Evolutionary conservation across 2,797 vertebrate species (phyloP).

Genomic region (Gallinago solitaria): DNA sequence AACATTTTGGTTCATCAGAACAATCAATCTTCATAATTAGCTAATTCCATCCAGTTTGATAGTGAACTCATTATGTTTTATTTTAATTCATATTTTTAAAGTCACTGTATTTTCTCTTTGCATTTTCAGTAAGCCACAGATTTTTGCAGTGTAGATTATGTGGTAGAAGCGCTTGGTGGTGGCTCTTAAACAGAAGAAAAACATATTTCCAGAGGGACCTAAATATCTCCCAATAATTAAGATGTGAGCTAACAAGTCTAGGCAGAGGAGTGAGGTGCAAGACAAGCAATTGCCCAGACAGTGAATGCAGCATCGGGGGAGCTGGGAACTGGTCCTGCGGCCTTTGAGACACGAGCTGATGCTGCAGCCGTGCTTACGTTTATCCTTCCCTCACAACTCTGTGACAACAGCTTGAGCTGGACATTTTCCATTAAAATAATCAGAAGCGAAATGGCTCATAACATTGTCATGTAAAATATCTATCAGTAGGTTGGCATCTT

Average conservation of each 20-base stretch:
- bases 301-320: fast-evolving
- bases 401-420: neutral
- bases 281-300: neutral
- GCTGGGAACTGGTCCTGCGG: neutral
- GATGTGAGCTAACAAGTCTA: neutral
- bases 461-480: neutral
- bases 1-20: neutral
- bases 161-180: neutral
- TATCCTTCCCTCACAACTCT: neutral
- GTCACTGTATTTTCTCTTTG: neutral
- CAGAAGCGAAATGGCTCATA: neutral
- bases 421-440: neutral
- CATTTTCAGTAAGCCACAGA: neutral
- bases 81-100: neutral
- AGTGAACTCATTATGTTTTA: neutral
- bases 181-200: neutral
- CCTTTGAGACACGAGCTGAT: neutral
- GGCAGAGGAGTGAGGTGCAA: neutral
- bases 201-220: neutral
- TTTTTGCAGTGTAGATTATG: neutral
- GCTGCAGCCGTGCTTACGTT: neutral
- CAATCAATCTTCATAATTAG: neutral
- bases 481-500: neutral
- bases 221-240: neutral
- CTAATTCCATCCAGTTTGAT: neutral